Evolutionary conservation across 2,113 vertebrate species (phyloP), one percentile per base, ranked within the genome.

Genomic region (Eolophus roseicapilla): DNA sequence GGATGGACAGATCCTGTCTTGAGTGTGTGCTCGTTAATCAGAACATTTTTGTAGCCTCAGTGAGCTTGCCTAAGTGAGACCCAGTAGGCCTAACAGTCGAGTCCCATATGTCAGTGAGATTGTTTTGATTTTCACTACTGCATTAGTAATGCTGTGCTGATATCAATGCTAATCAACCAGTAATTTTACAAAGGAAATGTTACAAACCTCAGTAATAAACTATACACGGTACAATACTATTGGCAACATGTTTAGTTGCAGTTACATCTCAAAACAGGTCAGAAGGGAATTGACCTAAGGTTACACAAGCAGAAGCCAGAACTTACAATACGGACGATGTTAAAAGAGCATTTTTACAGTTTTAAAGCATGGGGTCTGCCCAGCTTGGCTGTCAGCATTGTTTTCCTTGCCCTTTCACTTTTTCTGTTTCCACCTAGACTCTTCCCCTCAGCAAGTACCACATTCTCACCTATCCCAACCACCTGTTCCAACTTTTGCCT

Each of bases 11-110:
- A 39, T 44, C 73, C 68, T 77, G 46, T 57, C 39, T 18, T 8
- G 60, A 76, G n/a, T 15, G 4, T 1, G 12, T 0, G 0, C 17
- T 86, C 0, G 0, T 55, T 95, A 69, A 41, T 47, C 37, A 53
- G 37, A 77, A 49, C 12, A 0, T 5, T 3, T 47, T 63, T 84
- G 63, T 27, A n/a, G 7, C 23, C 59, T 68, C 13, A 50, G 8
- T 59, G 84, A 78, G 11, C 39, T 71, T 84, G 37, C 25, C 83
- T 74, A 29, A 60, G 43, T 47, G 67, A 86, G 57, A 92, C 18
- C 24, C 50, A 69, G 53, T 5, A 78, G 28, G 17, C 24, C 31
- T 68, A 90, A 67, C 31, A 41, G 20, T 67, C 0, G 0, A 63
- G 60, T 53, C 60, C 57, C 43, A 25, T 46, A 27, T 13, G 24